Base-by-base conservation (phyloP, 2,113 vertebrate species). In the Oxyura jamaicensis region DNA sequence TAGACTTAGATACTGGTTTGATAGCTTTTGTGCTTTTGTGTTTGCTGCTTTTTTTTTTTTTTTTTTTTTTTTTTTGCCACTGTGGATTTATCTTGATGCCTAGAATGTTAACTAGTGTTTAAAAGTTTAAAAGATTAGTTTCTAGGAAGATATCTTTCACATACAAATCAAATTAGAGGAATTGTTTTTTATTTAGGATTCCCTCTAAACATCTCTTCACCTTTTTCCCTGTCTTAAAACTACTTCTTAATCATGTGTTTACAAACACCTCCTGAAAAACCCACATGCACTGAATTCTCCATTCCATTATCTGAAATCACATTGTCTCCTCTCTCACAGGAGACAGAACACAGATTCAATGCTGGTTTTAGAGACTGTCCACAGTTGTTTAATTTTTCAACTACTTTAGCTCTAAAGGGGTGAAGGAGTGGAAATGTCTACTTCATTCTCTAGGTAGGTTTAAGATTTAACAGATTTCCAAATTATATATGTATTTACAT, bases 231-330 rank as follows among this genome's bases (percentile, higher is more conserved):
- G 21, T 36, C 26, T 55, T 59, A n/a, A 79, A 68, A 29, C 10
- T 52, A 23, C 2, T 36, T 91, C 19, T 73, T 71, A 11, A 13
- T 17, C 19, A 3, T 84, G 16, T 77, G 26, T 60, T 88, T 73
- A 60, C 22, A 50, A 68, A 83, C 5, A 48, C 5, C 17, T 55
- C 6, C 42, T 58, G 19, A 10, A 80, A 83, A 90, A 29, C 17
- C 2, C 13, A 18, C 0, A 0, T 1, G 2, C 3, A 1, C 21
- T 67, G 31, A 82, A 41, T 63, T 74, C 2, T 5, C 3, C 3
- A 7, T 80, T 85, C 52, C 11, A 42, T 83, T 48, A 90, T 3
- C 22, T 60, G 28, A 11, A 13, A 80, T 73, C 8, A 69, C n/a
- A n/a, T 80, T 66, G 7, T 59, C 52, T 62, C 19, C 28, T 18